A percentile compares a stretch with the other conserved stretches of the same genome.
Conservation (phyloP, 2,888 invertebrate genomes). For the Shargacucullia verbasci region DNA sequence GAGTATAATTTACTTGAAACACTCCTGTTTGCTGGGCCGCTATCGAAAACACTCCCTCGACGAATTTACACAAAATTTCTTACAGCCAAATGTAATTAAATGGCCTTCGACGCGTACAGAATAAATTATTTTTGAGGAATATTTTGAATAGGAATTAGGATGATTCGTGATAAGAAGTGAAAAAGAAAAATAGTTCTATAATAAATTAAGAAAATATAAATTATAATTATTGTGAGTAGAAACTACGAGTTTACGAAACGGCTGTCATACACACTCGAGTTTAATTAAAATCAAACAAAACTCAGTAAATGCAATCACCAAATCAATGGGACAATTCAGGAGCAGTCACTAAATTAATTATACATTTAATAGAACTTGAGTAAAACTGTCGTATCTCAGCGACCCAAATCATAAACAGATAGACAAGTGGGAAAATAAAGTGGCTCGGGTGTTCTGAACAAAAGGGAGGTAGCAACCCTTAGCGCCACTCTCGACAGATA, state of each 20-base stretch:
- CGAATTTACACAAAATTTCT: slow-evolving; percentile 32
- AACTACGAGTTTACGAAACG: too few species aligned
- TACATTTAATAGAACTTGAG: slow-evolving; percentile 44
- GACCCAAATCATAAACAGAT: slow-evolving; percentile 64
- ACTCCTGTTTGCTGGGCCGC: slow-evolving; percentile 20
- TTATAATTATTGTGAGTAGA: too few species aligned
- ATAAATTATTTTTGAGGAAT: slow-evolving; percentile 17
- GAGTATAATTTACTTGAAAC: slow-evolving; percentile 26
- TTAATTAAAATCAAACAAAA: slow-evolving; percentile 6
- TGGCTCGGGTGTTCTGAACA: slow-evolving; percentile 57
- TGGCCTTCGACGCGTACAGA: slow-evolving; percentile 16
- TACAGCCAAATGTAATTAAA: slow-evolving; percentile 40
- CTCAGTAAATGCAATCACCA: slow-evolving; percentile 22
- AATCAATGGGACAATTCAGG: slow-evolving; percentile 21
- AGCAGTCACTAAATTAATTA: slow-evolving; percentile 47
- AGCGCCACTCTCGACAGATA: slow-evolving; percentile 64
- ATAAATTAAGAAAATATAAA: too few species aligned
- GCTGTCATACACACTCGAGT: background rate
- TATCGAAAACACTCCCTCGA: slow-evolving; percentile 30
- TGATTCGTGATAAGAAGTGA: too few species aligned
- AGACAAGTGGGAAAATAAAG: slow-evolving; percentile 60
- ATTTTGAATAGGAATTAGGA: background rate
- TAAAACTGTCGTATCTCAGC: slow-evolving; percentile 53
- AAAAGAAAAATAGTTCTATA: too few species aligned
- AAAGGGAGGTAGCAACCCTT: slow-evolving; percentile 56